A percentile compares a stretch with the other conserved stretches of the same genome.
These are phyloP conservation scores for Molossus alvarezi DNA, from an alignment of 2,797 vertebrate genomes.

Conservation along the genomic window DNA sequence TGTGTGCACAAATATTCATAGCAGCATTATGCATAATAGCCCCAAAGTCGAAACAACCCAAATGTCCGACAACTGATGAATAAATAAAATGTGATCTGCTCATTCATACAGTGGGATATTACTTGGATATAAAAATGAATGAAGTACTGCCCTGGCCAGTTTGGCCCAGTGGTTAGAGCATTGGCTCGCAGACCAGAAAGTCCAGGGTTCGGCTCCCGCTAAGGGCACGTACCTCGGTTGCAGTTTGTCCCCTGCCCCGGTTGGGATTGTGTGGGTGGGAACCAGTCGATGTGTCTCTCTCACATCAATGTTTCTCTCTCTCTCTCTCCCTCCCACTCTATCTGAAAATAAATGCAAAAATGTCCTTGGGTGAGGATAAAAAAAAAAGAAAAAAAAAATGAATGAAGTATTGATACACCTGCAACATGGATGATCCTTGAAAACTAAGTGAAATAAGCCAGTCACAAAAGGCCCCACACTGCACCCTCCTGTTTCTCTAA, in stretches of 20 bases:
- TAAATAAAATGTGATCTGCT: background rate
- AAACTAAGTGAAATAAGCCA: background rate
- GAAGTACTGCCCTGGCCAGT: background rate
- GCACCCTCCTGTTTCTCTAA: background rate
- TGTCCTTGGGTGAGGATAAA: too few relatives aligned
- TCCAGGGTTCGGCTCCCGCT: too few relatives aligned
- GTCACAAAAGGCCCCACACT: background rate
- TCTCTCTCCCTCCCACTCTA: too few relatives aligned
- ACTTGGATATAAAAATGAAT: background rate
- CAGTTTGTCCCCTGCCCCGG: too few relatives aligned
- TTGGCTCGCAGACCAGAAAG: too few relatives aligned
- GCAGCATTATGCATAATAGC: background rate
- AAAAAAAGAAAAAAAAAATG: background rate
- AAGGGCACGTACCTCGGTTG: too few relatives aligned
- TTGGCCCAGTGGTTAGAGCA: too few relatives aligned
- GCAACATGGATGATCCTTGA: background rate
- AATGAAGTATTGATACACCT: background rate
- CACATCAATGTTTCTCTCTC: too few relatives aligned
- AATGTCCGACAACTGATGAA: background rate
- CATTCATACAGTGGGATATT: background rate
- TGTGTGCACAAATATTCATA: background rate
- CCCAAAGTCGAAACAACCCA: background rate
- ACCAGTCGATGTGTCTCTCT: too few relatives aligned
- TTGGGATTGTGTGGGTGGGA: too few relatives aligned
- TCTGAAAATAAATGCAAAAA: too few relatives aligned